Base-by-base conservation (phyloP, 1,140 invertebrate species). In the Hydropsyche tenuis region DNA sequence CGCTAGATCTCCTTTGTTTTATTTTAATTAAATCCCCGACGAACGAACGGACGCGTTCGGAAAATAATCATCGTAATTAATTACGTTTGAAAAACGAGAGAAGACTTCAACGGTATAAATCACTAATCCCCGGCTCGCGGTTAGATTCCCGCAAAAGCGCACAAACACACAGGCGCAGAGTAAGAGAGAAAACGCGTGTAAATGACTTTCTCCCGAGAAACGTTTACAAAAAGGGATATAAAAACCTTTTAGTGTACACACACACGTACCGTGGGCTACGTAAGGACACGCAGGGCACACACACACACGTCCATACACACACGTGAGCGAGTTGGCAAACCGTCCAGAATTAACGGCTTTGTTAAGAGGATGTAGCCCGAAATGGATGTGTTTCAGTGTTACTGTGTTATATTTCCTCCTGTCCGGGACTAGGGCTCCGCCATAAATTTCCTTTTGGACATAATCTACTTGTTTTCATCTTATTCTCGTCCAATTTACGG, bases 401-500 rank as follows among this genome's bases (percentile, higher is more conserved):
- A 46, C 27, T 56, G 46, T 70, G 23, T 42, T 56, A 53, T 56
- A 53, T 43, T 70, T 56, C 51, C 68, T 46, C 27, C 48, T 53
- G 46, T 56, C 68, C 48, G 14, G 56, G 20, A 12, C 48, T 18
- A 27, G 48, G 68, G 27, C 18, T 42, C 20, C 48, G 12, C 68
- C 68, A 56, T 70, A 56, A 70, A 70, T 70, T 70, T 70, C 25
- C 43, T 70, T 70, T 70, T 70, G 68, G 68, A 70, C 68, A 70
- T 70, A 70, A 70, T 70, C 68, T 70, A 70, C 68, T 70, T 70
- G 68, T 70, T 70, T 70, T 70, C 68, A 60, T 70, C 68, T 70
- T 70, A 70, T 70, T 70, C 43, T 70, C 68, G 68, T 56, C 48
- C 48, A 70, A 70, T 70, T 70, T 70, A 70, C 68, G 48, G 68